Evolutionary conservation across 2,797 vertebrate species (phyloP), one percentile per base, ranked within the genome.

Genomic region (Pseudocheirus occidentalis): DNA sequence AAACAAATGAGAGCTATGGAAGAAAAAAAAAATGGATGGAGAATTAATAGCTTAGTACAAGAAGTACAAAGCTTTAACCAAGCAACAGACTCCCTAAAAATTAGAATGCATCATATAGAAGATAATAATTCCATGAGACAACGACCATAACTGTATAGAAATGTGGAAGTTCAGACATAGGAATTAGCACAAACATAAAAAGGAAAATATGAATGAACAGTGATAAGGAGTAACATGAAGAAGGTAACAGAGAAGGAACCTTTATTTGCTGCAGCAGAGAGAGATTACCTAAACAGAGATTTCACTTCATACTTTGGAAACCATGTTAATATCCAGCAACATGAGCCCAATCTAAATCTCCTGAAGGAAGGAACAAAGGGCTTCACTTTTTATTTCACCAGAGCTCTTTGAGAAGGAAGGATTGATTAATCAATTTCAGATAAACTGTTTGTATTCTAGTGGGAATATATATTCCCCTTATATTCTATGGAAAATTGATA

Each of bases 191-290:
- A 73, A 40, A 81, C 66, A 40, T 40, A 40, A 81, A n/a, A 40
- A 81, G n/a, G n/a, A 10, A 81, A 81, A 40, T 16, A 81, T 81
- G n/a, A 66, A 66, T 66, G 62, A 66, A 66, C n/a, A 40, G 14
- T 0, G 99, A 99, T 99, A 98, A 99, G 99, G 90, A 95, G 57
- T 55, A 34, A 4, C 9, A 16, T 91, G 34, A 91, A 90, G 73
- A 54, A 87, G n/a, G 18, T 81, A 81, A 40, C n/a, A 87, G 59
- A 66, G 59, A 46, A 87, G 40, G 18, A 46, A 21, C 18, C 62
- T 66, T 81, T 40, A n/a, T 66, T 81, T 81, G 18, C 66, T 24
- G 21, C n/a, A n/a, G 90, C 40, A 53, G 73, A 13, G 10, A 0
- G 0, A 4, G 24, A 28, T 91, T 0, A 0, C 62, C 95, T 58